Conservation (phyloP, 2,888 invertebrate species). For the Zelleria hepariella region DNA sequence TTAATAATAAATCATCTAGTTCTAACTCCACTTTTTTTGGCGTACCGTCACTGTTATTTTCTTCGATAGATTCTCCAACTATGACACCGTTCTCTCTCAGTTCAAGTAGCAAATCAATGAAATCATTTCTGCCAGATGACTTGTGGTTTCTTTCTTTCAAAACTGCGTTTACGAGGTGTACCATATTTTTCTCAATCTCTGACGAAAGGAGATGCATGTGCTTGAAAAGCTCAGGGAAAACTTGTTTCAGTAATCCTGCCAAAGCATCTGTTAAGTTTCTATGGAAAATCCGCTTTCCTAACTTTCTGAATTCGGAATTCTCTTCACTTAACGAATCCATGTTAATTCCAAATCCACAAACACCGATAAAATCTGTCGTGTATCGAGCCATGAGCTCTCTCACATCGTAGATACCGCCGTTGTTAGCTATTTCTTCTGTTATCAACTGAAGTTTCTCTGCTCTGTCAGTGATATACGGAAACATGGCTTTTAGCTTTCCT, state of each 20-base stretch:
- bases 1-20: conserved; percentile 41
- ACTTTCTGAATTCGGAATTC: conserved; percentile 47
- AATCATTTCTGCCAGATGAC: conserved; percentile 50
- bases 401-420: conserved; percentile 40
- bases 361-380: conserved; percentile 58
- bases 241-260: conserved; percentile 32
- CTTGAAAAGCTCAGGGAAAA: conserved; percentile 49
- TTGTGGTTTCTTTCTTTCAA: conserved; percentile 41
- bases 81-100: conserved; percentile 47
- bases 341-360: conserved; percentile 54
- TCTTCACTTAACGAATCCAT: conserved; percentile 47
- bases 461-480: conserved; percentile 49
- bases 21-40: conserved; percentile 42
- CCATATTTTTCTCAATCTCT: conserved; percentile 39
- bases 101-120: conserved; percentile 53
- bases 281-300: conserved; percentile 50
- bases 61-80: conserved; percentile 46
- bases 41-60: conserved; percentile 37
- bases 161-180: conserved; percentile 35
- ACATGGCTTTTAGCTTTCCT: conserved; percentile 56
- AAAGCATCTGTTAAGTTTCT: conserved; percentile 37
- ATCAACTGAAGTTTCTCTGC: conserved; percentile 46
- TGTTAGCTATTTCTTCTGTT: conserved; percentile 30
- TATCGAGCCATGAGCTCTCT: conserved; percentile 58
- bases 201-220: conserved; percentile 36